These are phyloP conservation scores for Drosophila mulleri DNA, from an alignment of 2,888 invertebrate genomes.

Conservation along the genomic window DNA sequence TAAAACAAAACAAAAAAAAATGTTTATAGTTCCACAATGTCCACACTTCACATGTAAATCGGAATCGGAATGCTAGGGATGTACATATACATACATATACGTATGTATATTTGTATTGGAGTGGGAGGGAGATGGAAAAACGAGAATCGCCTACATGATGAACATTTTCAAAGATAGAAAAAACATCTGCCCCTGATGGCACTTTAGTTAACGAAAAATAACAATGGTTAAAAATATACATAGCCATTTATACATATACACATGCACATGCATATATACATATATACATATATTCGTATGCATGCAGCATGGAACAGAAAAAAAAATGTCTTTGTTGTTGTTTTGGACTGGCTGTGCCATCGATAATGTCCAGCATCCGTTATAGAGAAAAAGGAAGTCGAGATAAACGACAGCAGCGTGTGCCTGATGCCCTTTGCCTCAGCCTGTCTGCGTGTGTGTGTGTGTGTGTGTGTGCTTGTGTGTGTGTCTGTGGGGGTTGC, in stretches of 20 bases:
- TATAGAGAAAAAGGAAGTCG: conserved; percentile 77
- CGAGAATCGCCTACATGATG: conserved; percentile 50
- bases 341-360: conserved; percentile 60
- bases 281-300: conserved; percentile 28
- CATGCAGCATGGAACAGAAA: conserved; percentile 53
- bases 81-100: background rate
- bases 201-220: conserved; percentile 82
- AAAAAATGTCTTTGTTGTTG: conserved; percentile 35
- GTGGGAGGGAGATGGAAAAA: conserved; percentile 42
- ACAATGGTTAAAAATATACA: conserved; percentile 79
- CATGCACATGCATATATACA: conserved; percentile 6
- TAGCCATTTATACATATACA: conserved; percentile 14
- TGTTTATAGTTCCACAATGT: conserved; percentile 54
- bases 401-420: conserved; percentile 71
- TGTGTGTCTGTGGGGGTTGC: conserved; percentile 66
- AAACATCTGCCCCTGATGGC: conserved; percentile 84
- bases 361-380: conserved; percentile 81
- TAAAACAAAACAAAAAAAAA: conserved; percentile 17
- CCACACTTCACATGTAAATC: conserved; percentile 51
- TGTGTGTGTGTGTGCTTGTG: conserved; percentile 14
- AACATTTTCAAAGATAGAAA: conserved; percentile 62
- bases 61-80: conserved; percentile 10
- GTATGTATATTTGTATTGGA: background rate
- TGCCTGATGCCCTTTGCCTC: conserved; percentile 45
- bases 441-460: conserved; percentile 5